Evolutionary conservation across 2,888 invertebrate species (phyloP).

Genomic region (Erebia ligea): DNA sequence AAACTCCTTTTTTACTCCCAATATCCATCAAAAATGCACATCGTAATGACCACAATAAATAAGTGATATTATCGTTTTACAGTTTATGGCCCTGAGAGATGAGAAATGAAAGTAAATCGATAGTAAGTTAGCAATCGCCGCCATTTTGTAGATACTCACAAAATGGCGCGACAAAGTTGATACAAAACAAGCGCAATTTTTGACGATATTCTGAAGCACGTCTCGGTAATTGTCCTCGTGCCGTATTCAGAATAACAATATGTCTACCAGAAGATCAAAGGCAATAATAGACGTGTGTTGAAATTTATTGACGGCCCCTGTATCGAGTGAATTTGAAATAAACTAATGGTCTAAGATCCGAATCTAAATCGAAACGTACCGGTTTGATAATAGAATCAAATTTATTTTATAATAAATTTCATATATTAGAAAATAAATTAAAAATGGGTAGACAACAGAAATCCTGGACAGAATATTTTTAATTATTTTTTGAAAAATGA

Average conservation of each 20-base stretch:
- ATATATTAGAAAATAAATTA: too few relatives aligned
- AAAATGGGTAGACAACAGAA: too few relatives aligned
- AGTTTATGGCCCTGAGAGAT: slow-evolving; percentile 58
- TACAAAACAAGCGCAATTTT: slow-evolving; percentile 62
- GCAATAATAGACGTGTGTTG: slow-evolving; percentile 76
- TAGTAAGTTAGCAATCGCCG: slow-evolving; percentile 46
- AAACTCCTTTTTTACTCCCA: slow-evolving; percentile 51
- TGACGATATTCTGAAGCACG: slow-evolving; percentile 72
- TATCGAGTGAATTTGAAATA: slow-evolving; percentile 67
- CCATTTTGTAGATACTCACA: slow-evolving; percentile 49
- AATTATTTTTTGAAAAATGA: too few relatives aligned
- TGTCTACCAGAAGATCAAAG: slow-evolving; percentile 76
- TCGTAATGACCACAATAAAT: slow-evolving; percentile 71
- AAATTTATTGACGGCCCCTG: slow-evolving; percentile 74
- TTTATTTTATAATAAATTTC: too few relatives aligned
- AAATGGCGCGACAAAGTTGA: slow-evolving; percentile 54
- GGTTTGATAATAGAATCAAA: too few relatives aligned
- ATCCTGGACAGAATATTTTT: too few relatives aligned
- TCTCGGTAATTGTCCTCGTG: slow-evolving; percentile 72
- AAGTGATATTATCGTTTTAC: slow-evolving; percentile 62
- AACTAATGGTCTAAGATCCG: too few relatives aligned
- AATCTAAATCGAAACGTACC: too few relatives aligned
- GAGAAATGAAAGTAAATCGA: slow-evolving; percentile 57
- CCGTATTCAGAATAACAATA: slow-evolving; percentile 75
- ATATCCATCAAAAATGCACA: slow-evolving; percentile 74